Evolutionary conservation across 2,113 vertebrate genomes (phyloP), one percentile per base, ranked within the genome.

Genomic region (Lipotes vexillifer): DNA sequence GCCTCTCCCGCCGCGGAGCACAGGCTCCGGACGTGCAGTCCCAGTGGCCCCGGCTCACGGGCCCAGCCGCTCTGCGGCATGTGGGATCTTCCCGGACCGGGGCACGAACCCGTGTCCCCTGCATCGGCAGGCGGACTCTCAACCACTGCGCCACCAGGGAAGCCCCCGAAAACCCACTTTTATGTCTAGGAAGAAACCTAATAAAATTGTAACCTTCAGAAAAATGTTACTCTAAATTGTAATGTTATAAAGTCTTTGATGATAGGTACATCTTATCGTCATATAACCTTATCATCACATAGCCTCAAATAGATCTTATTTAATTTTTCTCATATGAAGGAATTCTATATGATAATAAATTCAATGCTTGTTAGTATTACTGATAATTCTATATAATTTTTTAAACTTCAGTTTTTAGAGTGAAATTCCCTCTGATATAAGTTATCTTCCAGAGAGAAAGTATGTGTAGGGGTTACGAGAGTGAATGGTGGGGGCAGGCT

Each of bases 321-420:
- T 75, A 72, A 41, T 81, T 95, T 82, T 81, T 88, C 41, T 71
- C 18, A 31, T 14, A 77, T 23, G 12, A 61, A 41, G 57, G 27
- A 94, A 87, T 21, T 71, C 27, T 87, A 33, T 29, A 61, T 55
- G 49, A 61, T 77, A 90, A 87, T 87, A 66, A 82, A 78, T 20
- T 71, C 52, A 88, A 61, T 61, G n/a, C 14, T 92, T 81, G 33
- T 61, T 92, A 77, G 59, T 23, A 94, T 46, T 86, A 96, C 6
- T 77, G n/a, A 52, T 41, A 86, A 71, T 66, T 92, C 31, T 59
- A 84, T 49, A 72, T 68, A 49, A 20, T 78, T 72, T 91, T 46
- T 94, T 49, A 21, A 63, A 63, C 8, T 94, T 85, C 18, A 89
- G 38, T 90, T 81, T 94, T 93, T 59, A 41, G 65, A 95, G 59